These are phyloP conservation scores for Megalopta genalis DNA, from an alignment of 1,140 invertebrate species.

Conservation along the genomic window DNA sequence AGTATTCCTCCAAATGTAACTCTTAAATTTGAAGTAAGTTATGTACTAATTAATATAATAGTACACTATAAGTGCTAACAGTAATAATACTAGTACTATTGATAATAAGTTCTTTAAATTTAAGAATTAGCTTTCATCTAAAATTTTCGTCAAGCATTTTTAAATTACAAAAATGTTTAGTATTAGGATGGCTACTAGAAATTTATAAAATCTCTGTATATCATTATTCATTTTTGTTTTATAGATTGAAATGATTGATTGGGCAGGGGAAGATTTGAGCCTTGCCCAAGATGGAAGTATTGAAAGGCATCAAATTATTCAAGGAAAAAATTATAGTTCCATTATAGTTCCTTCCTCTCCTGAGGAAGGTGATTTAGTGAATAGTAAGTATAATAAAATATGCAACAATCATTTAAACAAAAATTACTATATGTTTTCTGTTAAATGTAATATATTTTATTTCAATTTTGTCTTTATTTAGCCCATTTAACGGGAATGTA, in stretches of 20 bases:
- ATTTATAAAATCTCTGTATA: no score
- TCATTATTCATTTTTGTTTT: conserved; percentile 9
- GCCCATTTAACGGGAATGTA: conserved; percentile 90
- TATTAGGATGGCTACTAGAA: no score
- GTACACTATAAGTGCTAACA: not conserved
- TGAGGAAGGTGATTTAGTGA: conserved; percentile 88
- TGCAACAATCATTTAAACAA: no score
- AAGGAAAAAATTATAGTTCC: conserved; percentile 88
- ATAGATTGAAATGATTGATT: conserved; percentile 91
- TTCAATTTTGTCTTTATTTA: conserved; percentile 70
- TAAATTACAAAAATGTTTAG: no score
- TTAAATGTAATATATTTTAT: conserved; percentile 2
- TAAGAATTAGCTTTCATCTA: no score
- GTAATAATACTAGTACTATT: conserved; percentile 38
- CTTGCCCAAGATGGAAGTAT: conserved; percentile 91
- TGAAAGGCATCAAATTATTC: conserved; percentile 84
- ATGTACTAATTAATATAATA: conserved; percentile 36
- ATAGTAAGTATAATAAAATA: conserved; percentile 74
- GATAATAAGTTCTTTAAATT: not conserved
- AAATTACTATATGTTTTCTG: not conserved
- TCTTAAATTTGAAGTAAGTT: conserved; percentile 92
- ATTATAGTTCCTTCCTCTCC: no score
- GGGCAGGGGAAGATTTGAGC: conserved; percentile 93
- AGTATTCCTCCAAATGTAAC: conserved; percentile 95
- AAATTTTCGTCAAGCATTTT: no score